Base-by-base conservation (phyloP, 1,140 invertebrate genomes). In the Heliothis virescens region DNA sequence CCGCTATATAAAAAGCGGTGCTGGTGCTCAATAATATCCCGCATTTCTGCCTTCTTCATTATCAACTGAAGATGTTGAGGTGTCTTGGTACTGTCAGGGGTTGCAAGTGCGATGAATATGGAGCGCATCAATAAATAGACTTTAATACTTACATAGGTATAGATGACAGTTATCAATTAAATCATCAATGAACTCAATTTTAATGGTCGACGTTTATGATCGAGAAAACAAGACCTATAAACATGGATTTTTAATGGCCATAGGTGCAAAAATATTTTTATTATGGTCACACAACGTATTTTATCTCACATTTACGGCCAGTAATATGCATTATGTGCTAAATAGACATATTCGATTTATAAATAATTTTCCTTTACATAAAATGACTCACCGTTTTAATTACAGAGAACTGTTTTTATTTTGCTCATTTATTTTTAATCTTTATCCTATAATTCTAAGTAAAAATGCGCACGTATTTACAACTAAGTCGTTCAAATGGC, bases 321-420 rank as follows among this genome's bases (percentile, higher is more conserved):
- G 47, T 18, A 47, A 50, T 52, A 63, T 62, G 47, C 18, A 59
- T 74, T 76, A 65, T 65, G 48, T 29, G 18, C 65, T 69, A 69
- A 75, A 26, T 34, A 41, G 57, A 21, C 34, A 0, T 41, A 41
- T 41, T 76, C 41, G 9, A 52, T 9, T 59, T 79, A 71, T 71
- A 79, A 72, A 71, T 62, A 71, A 50, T 79, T 79, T 79, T 79
- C 67, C 77, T 72, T 67, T 48, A 65, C 34, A 41, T 41, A 21
- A 72, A 57, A 62, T 79, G 77, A 79, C 1, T 71, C 65, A 79
- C 16, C 52, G 26, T 50, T 18, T 52, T 60, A 79, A 60, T 79
- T 72, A 72, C 76, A 12, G 11, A 15, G 76, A 78, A 71, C 15
- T 26, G 47, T 62, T 73, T 59, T 74, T 59, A 59, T 74, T 74